Evolutionary conservation across 2,888 invertebrate species (phyloP), one percentile per base, ranked within the genome.

Genomic region (Drosophila subsilvestris): DNA sequence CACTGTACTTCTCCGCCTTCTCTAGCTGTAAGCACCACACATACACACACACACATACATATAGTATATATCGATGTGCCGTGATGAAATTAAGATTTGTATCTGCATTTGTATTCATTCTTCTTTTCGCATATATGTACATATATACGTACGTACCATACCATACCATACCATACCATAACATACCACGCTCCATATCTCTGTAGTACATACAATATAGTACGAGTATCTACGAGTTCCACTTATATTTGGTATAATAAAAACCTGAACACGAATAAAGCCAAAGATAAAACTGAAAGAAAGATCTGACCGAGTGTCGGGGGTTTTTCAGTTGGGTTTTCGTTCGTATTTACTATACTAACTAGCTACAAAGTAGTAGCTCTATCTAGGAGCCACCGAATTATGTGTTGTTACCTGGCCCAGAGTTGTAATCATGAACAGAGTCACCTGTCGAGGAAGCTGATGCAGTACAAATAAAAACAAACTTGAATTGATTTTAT

Each of bases 221-320:
- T 48, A 57, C 47, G 43, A n/a, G 25, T 25, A 25, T 25, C 25
- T 32, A 69, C 32, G 14, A 37, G 32, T n/a, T 14, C 37, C 5
- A 37, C 14, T n/a, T 37, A 14, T 37, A 37, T 37, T 58, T 49
- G 43, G 20, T 58, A 42, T 50, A 25, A 54, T 58, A 37, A 47
- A 70, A 49, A n/a, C 14, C 37, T 37, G 2, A 50, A 47, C 42
- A 27, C 59, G 43, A 54, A 84, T 79, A 63, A 80, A 87, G 79
- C 82, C 89, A 82, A 82, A 82, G 89, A 88, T 75, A 67, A 67
- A 74, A 75, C 25, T 27, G 32, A 57, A 27, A 25, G 10, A 22
- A 22, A 22, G 22, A 42, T 22, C 3, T 8, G 17, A 3, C 22
- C 22, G 22, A 3, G 10, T 25, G 3, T 37, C 22, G 22, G n/a